These are phyloP conservation scores for Conchocele bisecta DNA, from an alignment of 2,888 invertebrate species.

Conservation along the genomic window DNA sequence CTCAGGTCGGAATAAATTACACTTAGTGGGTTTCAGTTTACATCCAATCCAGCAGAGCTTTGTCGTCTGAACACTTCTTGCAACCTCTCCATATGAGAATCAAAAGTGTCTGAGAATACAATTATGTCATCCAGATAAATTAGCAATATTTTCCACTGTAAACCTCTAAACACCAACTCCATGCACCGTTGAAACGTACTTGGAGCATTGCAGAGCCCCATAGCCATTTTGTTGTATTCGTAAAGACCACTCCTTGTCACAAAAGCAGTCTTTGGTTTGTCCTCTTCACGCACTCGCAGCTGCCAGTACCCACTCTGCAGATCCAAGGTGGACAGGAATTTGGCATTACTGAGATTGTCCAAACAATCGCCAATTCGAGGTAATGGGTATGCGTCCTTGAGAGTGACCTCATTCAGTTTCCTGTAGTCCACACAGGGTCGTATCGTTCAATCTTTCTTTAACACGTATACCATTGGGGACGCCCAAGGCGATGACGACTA, in stretches of 20 bases:
- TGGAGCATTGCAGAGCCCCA: neutral
- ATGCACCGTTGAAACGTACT: constrained; percentile 18
- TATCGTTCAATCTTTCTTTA: neutral
- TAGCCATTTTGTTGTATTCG: constrained; percentile 6
- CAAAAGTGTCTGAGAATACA: constrained; percentile 30
- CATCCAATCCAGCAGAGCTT: constrained; percentile 23
- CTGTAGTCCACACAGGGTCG: constrained; percentile 48
- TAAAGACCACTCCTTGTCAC: constrained; percentile 5
- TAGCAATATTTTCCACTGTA: constrained; percentile 25
- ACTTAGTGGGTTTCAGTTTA: constrained; percentile 47
- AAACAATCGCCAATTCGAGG: constrained; percentile 36
- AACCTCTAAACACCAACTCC: constrained; percentile 21
- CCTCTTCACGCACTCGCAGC: constrained; percentile 16
- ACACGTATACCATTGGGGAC: neutral
- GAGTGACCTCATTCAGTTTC: constrained; percentile 31
- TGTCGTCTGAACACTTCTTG: constrained; percentile 46
- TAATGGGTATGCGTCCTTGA: constrained; percentile 30
- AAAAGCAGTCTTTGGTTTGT: constrained; percentile 21
- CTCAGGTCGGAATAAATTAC: constrained; percentile 28
- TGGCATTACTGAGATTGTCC: constrained; percentile 18
- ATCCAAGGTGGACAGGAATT: constrained; percentile 18
- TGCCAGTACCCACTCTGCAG: constrained; percentile 22
- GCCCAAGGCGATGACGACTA: constrained; percentile 1
- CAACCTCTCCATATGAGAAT: constrained; percentile 40
- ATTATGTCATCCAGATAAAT: constrained; percentile 34